Evolutionary conservation across 2,797 vertebrate species (phyloP).

Genomic region (Bryconaethiops microstoma): DNA sequence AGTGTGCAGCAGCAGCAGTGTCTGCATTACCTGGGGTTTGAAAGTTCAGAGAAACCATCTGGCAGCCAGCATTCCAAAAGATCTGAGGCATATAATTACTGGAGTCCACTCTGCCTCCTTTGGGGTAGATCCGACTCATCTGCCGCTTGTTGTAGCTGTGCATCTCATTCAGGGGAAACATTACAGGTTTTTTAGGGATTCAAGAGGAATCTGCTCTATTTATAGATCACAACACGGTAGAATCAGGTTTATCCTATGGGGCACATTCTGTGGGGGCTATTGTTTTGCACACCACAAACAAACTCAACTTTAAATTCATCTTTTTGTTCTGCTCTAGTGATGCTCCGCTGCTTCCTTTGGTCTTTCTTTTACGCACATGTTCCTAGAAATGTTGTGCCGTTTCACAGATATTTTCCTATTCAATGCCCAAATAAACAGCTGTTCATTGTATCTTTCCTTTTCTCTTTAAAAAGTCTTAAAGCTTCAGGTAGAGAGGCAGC

Average conservation of each 20-base stretch:
- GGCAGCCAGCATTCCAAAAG: constrained; percentile 99
- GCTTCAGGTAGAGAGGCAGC: constrained; percentile 14
- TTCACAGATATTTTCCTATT: neutral
- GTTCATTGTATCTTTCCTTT: constrained; percentile 15
- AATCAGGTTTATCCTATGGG: neutral
- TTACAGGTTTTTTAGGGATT: neutral
- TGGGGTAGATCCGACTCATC: constrained; percentile 99
- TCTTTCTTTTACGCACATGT: neutral
- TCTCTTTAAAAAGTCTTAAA: constrained; percentile 18
- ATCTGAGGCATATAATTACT: constrained; percentile 99
- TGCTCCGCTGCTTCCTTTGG: neutral
- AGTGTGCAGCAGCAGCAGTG: constrained; percentile 1
- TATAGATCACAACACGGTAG: constrained; percentile 54
- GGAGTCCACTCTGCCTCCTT: constrained; percentile 98
- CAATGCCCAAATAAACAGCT: neutral
- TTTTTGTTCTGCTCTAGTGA: neutral
- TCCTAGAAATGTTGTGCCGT: neutral
- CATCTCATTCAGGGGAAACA: constrained; percentile 53
- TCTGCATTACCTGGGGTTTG: constrained; percentile 94
- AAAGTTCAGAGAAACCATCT: constrained; percentile 99
- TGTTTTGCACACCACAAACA: constrained; percentile 1
- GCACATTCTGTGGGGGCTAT: constrained; percentile 5
- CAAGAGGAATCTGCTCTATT: constrained; percentile 60
- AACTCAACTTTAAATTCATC: neutral
- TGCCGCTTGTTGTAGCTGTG: constrained; percentile 98